Conservation (phyloP, 2,113 vertebrate genomes). For the Pterocles burchelli region DNA sequence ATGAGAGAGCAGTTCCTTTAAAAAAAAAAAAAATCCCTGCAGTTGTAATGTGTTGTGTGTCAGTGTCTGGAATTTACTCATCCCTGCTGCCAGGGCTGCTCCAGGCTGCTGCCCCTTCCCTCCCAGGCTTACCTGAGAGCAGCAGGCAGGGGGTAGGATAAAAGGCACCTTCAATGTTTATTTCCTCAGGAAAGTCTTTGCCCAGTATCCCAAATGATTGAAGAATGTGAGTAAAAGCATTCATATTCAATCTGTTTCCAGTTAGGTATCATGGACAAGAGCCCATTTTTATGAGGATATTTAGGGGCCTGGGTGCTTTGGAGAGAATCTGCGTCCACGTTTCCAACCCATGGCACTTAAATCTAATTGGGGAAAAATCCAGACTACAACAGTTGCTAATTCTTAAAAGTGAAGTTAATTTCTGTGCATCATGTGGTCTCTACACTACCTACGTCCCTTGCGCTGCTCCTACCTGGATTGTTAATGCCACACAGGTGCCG, state of each 20-base stretch:
- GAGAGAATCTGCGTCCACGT: background rate
- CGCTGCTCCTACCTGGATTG: background rate
- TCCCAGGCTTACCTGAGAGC: background rate
- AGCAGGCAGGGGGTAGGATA: background rate
- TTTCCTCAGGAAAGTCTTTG: background rate
- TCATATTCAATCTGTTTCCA: background rate
- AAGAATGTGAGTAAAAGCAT: background rate
- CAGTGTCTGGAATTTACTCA: background rate
- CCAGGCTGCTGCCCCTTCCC: background rate
- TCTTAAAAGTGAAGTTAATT: background rate
- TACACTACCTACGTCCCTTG: background rate
- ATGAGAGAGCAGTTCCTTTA: background rate
- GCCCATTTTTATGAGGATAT: background rate
- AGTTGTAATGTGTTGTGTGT: background rate
- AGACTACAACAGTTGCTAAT: background rate
- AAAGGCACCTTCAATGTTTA: background rate
- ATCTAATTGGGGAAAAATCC: background rate
- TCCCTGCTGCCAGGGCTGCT: background rate
- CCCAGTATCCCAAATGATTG: background rate
- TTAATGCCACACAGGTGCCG: background rate
- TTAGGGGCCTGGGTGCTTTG: background rate
- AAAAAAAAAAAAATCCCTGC: background rate
- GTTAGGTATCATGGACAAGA: background rate
- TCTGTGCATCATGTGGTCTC: fast-evolving
- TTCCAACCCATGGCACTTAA: background rate